Percentiles rank a stretch among this genome's conserved stretches.
Conservation (phyloP, 2,888 invertebrate species). For the Euplexia lucipara region DNA sequence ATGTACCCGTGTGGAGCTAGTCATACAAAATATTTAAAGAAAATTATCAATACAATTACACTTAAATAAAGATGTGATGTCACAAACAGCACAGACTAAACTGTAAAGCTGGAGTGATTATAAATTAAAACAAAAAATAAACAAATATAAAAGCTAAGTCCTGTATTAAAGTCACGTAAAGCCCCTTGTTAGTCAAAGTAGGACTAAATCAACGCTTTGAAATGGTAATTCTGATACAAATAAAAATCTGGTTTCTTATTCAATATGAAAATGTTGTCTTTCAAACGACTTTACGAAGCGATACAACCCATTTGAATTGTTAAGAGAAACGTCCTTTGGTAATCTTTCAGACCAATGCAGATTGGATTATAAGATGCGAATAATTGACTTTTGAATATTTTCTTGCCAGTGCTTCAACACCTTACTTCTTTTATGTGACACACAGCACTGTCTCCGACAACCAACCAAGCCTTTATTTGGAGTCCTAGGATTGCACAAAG, state of each 20-base stretch:
- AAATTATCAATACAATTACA: neutral
- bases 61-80: constrained; percentile 13
- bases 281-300: constrained; percentile 22
- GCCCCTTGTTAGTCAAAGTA: constrained; percentile 52
- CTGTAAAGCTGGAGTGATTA: constrained; percentile 10
- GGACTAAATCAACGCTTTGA: constrained; percentile 51
- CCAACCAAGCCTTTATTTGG: constrained; percentile 19
- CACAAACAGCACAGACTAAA: neutral
- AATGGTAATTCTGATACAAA: constrained; percentile 59
- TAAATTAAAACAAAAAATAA: constrained; percentile 2
- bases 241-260: constrained; percentile 41
- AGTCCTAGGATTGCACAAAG: constrained; percentile 25
- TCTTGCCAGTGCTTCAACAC: constrained; percentile 1
- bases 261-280: constrained; percentile 40
- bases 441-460: constrained; percentile 16
- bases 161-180: constrained; percentile 42
- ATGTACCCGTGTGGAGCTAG: too few species aligned
- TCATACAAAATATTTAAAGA: neutral
- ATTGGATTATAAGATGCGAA: constrained; percentile 1
- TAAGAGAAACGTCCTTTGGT: constrained; percentile 15
- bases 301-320: constrained; percentile 49
- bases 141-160: constrained; percentile 8
- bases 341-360: constrained; percentile 1
- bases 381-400: neutral
- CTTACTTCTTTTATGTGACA: constrained; percentile 31